Conservation (phyloP, 2,888 invertebrate species). For the Branchipolynoe longqiensis region DNA sequence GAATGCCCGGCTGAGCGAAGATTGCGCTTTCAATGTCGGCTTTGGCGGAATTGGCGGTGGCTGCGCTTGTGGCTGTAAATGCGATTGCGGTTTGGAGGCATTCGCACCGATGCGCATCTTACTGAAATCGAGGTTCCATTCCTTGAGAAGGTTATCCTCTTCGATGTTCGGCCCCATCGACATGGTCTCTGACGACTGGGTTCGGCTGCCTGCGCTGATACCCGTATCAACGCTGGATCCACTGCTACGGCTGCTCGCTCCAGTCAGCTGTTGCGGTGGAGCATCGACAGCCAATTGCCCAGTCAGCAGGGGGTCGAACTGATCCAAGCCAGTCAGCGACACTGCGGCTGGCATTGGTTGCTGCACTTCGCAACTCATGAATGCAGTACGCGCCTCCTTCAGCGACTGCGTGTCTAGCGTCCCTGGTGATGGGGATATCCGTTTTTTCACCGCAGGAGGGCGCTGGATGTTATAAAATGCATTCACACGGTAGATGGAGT, state of each 20-base stretch:
- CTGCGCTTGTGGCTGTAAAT: no score
- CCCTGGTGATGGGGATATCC: constrained; percentile 51
- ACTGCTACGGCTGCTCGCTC: background rate
- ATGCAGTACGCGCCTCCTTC: constrained; percentile 64
- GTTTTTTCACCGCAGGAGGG: constrained; percentile 23
- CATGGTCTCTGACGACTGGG: constrained; percentile 15
- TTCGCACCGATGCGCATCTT: constrained; percentile 32
- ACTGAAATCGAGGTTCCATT: constrained; percentile 67
- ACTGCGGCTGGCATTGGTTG: constrained; percentile 7
- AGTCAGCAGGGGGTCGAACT: constrained; percentile 68
- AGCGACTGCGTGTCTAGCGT: constrained; percentile 64
- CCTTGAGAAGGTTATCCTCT: constrained; percentile 67
- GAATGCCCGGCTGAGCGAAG: background rate
- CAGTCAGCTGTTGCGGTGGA: constrained; percentile 1
- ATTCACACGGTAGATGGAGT: constrained; percentile 48
- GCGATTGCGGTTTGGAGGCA: background rate
- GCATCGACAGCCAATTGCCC: constrained; percentile 67
- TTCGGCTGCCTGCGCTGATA: background rate
- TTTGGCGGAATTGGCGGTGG: constrained; percentile 53
- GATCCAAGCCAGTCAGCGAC: constrained; percentile 58
- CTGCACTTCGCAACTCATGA: constrained; percentile 64
- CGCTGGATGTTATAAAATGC: constrained; percentile 61
- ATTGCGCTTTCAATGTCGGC: constrained; percentile 17
- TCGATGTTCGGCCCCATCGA: background rate
- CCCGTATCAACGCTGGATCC: constrained; percentile 33